A percentile compares a stretch with the other conserved stretches of the same genome.
Evolutionary conservation across 2,888 invertebrate species (phyloP).

Genomic region (Andrena camellia): DNA sequence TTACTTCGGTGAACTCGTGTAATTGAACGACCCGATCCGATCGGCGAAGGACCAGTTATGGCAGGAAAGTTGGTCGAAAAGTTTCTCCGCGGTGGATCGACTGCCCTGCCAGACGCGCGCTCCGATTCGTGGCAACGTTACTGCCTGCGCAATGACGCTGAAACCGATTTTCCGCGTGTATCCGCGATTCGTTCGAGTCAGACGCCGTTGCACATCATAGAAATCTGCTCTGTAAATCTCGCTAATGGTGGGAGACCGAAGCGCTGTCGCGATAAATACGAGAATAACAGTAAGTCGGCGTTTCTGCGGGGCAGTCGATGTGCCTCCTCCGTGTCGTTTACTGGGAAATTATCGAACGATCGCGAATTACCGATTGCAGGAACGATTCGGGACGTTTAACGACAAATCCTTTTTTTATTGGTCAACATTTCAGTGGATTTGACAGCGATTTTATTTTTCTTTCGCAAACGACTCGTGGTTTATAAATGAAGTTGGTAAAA

Average conservation of each 20-base stretch:
- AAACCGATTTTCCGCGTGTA: constrained; percentile 48
- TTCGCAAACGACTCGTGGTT: background rate
- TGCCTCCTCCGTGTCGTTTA: constrained; percentile 11
- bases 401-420: background rate
- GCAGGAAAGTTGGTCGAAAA: constrained; percentile 24
- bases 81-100: constrained; percentile 13
- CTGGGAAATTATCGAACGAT: background rate
- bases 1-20: constrained; percentile 45
- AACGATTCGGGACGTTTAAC: constrained; percentile 3
- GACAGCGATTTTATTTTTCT: too few relatives aligned
- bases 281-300: constrained; percentile 63
- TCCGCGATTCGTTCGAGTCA: constrained; percentile 38
- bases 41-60: constrained; percentile 28
- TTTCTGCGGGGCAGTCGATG: constrained; percentile 41
- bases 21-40: constrained; percentile 26
- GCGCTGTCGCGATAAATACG: constrained; percentile 34
- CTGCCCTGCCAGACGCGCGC: background rate
- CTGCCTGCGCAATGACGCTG: constrained; percentile 24
- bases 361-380: background rate
- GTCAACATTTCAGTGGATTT: background rate
- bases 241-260: constrained; percentile 46
- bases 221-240: constrained; percentile 53
- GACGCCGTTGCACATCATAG: constrained; percentile 40
- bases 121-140: constrained; percentile 26
- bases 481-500: too few relatives aligned